phyloP scores from a whole-genome alignment of 1,140 invertebrate species.

The Streblospio benedicti region DNA sequence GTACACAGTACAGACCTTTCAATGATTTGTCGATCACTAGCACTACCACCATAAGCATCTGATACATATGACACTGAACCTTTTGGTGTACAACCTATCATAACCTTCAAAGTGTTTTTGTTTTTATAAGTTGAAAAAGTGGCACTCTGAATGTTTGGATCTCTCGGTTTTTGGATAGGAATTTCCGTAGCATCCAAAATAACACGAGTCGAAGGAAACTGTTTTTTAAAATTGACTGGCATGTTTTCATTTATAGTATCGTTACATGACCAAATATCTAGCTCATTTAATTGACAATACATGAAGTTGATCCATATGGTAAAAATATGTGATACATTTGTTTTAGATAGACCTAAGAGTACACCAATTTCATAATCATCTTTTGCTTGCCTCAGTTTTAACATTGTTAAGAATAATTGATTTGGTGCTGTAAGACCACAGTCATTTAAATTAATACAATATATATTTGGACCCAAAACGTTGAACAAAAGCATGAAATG shows the following conservation, averaged over 20 bases:
- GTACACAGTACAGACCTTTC: conserved; percentile 15
- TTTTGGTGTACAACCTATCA: conserved; percentile 20
- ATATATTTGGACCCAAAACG: neutral
- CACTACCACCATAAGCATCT: conserved; percentile 19
- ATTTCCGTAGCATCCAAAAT: conserved; percentile 25
- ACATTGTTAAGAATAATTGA: neutral
- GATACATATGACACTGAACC: conserved; percentile 15
- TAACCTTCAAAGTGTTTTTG: conserved; percentile 21
- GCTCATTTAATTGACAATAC: conserved; percentile 9
- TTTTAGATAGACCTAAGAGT: conserved; percentile 8
- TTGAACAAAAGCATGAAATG: neutral
- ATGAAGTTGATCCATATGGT: conserved; percentile 22
- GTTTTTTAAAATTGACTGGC: conserved; percentile 20
- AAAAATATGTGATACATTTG: neutral
- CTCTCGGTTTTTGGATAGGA: conserved; percentile 20
- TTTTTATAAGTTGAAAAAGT: conserved; percentile 22
- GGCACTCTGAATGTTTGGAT: conserved; percentile 11
- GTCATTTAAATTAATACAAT: neutral
- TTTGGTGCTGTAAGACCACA: neutral
- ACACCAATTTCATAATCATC: neutral
- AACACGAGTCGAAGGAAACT: conserved; percentile 22
- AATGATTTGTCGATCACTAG: conserved; percentile 21
- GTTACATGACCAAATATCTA: conserved; percentile 19
- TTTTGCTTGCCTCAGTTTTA: neutral
- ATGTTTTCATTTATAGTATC: conserved; percentile 14